phyloP scores from a whole-genome alignment of 2,888 invertebrate genomes.

The Magallana nippona region DNA sequence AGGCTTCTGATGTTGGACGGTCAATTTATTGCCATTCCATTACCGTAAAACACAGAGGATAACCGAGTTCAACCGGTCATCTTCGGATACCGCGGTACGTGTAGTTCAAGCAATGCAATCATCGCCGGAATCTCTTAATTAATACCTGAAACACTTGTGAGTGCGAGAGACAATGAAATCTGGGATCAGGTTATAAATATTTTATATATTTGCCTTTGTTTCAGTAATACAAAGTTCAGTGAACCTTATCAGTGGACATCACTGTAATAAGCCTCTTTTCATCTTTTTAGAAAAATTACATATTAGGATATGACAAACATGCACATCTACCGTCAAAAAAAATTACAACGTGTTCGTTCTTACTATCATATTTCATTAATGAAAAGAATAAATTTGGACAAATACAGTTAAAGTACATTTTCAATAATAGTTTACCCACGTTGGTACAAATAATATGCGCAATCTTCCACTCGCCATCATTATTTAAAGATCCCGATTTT shows the following conservation, averaged over 20 bases:
- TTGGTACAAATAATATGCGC: too few species aligned
- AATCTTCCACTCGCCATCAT: too few species aligned
- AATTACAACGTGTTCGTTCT: too few species aligned
- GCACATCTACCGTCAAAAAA: too few species aligned
- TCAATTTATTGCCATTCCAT: constrained; percentile 10
- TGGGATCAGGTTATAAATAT: constrained; percentile 6
- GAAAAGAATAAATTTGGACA: neutral
- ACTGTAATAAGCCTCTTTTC: too few species aligned
- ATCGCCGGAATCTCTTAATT: neutral
- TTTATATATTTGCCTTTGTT: neutral
- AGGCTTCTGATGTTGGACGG: neutral
- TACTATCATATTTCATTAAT: too few species aligned
- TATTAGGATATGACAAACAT: too few species aligned
- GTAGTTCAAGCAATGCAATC: neutral
- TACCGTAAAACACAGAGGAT: neutral
- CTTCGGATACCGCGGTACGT: neutral
- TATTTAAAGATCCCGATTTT: too few species aligned
- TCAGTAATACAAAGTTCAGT: too few species aligned
- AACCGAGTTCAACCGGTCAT: constrained; percentile 18
- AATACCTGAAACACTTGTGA: neutral
- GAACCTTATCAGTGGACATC: too few species aligned
- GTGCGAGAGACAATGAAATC: neutral
- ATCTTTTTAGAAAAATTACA: too few species aligned
- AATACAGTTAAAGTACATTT: neutral
- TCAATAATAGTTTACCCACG: too few species aligned